A percentile compares a stretch with the other conserved stretches of the same genome.
Evolutionary conservation across 2,888 invertebrate genomes (phyloP).

Genomic region (Xylota segnis): DNA sequence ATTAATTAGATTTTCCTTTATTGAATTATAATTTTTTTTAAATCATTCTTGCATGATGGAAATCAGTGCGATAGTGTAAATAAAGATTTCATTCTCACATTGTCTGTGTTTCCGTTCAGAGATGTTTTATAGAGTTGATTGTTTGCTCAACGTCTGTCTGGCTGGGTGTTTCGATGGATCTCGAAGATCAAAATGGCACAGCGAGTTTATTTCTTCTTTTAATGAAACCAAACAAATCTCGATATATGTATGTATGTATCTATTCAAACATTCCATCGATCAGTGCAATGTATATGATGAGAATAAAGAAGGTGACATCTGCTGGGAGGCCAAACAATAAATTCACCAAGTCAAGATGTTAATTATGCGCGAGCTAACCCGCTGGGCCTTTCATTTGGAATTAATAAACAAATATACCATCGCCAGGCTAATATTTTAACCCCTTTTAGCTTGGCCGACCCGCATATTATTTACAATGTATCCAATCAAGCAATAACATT

Average conservation of each 20-base stretch:
- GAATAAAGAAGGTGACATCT: slow-evolving; percentile 16
- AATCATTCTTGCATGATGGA: slow-evolving; percentile 45
- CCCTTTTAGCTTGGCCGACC: slow-evolving; percentile 14
- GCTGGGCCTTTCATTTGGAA: slow-evolving; percentile 31
- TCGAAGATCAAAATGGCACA: slow-evolving; percentile 9
- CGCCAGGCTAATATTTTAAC: slow-evolving; percentile 30
- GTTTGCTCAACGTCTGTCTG: slow-evolving; percentile 39
- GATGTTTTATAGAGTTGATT: slow-evolving; percentile 23
- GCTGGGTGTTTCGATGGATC: slow-evolving; percentile 16
- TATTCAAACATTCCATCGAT: slow-evolving; percentile 44
- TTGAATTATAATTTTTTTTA: slow-evolving; percentile 72
- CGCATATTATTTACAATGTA: slow-evolving; percentile 52
- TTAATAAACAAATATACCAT: slow-evolving; percentile 54
- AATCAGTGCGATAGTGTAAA: slow-evolving; percentile 62
- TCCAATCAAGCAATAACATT: slow-evolving; percentile 53
- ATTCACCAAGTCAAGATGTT: slow-evolving; percentile 13
- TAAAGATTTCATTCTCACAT: slow-evolving; percentile 47
- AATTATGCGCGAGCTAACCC: slow-evolving; percentile 36
- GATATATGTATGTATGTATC: slow-evolving; percentile 5
- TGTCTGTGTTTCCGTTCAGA: slow-evolving; percentile 33
- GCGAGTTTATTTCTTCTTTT: slow-evolving; percentile 10
- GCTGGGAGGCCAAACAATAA: slow-evolving; percentile 25
- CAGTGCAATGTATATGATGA: not conserved
- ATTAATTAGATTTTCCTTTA: slow-evolving; percentile 69
- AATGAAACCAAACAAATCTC: slow-evolving; percentile 25